Evolutionary conservation across 1,140 invertebrate species (phyloP), one percentile per base, ranked within the genome.

Genomic region (Lethrus apterus): DNA sequence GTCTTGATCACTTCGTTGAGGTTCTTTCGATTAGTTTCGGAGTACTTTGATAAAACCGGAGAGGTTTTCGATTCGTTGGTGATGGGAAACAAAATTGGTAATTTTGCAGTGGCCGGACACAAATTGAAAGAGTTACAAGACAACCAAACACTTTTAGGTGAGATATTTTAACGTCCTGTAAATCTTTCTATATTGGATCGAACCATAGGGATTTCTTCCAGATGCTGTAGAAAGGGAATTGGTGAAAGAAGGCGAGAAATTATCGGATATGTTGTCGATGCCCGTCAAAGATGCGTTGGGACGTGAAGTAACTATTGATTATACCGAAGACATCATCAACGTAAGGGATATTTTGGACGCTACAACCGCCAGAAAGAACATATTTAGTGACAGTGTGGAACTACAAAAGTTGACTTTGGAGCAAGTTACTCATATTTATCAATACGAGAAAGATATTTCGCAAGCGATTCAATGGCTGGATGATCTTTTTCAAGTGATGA

Each of bases 241-340:
- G 44, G 70, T 79, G n/a, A 76, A 78, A 54, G 83, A 86, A 67
- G 85, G 85, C 10, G 84, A 88, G 64, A 85, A 82, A 57, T 66
- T 89, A 19, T 79, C 84, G 15, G 85, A 88, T 64, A 76, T 88
- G 63, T 70, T 89, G 38, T 83, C 84, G 4, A 79, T 86, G 71
- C 84, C 84, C 7, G 76, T 87, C 30, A 87, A 88, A 67, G 84
- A 88, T 66, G 82, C 84, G 0, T 69, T 84, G 41, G 82, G 83
- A 14, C 72, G 81, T 49, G 84, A 86, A 62, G 73, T 87, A 55
- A 69, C 72, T 10, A 75, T 85, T 4, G 79, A 87, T 70, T 86
- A 86, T 50, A 76, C 73, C 18, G 71, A 74, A 55, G 83, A 86
- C 53, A 84, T 85, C 15, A 69, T 77, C 20, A 82, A 85, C 57